Conservation (phyloP, 2,113 vertebrate genomes). For the Seriola rivoliana region DNA sequence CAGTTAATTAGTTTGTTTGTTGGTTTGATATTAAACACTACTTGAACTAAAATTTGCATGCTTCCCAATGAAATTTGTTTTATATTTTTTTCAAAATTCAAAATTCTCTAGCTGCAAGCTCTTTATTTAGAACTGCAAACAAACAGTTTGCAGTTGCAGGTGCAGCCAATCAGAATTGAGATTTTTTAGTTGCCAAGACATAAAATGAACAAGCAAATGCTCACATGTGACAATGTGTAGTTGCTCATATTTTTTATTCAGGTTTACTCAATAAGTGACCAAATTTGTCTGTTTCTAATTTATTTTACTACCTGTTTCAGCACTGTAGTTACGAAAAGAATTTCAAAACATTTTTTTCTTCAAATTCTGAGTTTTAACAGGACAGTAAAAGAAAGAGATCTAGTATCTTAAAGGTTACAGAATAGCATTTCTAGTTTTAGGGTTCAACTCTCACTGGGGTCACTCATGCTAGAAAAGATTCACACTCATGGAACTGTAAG, state of each 20-base stretch:
- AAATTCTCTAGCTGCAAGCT: background rate
- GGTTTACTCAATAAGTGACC: background rate
- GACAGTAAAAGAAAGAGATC: background rate
- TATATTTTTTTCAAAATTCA: too few relatives aligned
- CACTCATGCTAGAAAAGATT: slow-evolving; percentile 53
- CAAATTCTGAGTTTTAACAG: background rate
- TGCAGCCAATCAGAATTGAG: background rate
- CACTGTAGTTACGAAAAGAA: background rate
- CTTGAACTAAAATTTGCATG: background rate
- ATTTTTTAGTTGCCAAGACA: background rate
- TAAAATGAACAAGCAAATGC: background rate
- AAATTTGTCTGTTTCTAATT: background rate
- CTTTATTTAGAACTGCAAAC: background rate
- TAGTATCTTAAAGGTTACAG: slow-evolving; percentile 16
- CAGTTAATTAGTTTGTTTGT: background rate
- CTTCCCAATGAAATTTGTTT: background rate
- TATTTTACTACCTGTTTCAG: background rate
- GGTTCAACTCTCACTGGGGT: slow-evolving; percentile 46
- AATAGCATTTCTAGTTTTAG: slow-evolving; percentile 29
- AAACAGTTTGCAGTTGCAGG: background rate
- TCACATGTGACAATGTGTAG: background rate
- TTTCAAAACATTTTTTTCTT: background rate
- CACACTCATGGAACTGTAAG: slow-evolving; percentile 51
- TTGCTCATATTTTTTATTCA: too few relatives aligned
- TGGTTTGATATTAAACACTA: background rate